Base-by-base conservation (phyloP, 2,797 vertebrate species). In the Macropodus opercularis region DNA sequence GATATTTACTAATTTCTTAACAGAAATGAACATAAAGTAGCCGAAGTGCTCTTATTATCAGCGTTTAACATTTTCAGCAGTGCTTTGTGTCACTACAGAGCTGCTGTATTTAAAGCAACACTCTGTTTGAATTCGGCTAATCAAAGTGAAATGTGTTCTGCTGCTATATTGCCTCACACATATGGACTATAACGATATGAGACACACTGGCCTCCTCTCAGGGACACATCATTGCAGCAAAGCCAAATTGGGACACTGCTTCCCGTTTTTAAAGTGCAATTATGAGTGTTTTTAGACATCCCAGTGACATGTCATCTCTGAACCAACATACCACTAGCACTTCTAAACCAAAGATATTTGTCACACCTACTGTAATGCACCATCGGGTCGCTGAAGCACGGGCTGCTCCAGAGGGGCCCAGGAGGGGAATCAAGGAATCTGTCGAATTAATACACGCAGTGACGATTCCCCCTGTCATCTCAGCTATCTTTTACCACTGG, bases 361-460 rank as follows among this genome's bases (percentile, higher is more conserved):
- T 92, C 91, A 89, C 87, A 90, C 88, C 89, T 88, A 84, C 86
- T 85, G 76, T 81, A 82, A 83, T 86, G 81, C 72, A 74, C 78
- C 87, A 85, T 86, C 66, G 43, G 76, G 74, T 71, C 55, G 58
- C 79, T 85, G 81, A 81, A 69, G 69, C 75, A 75, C 43, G 40
- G 67, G 80, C 52, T 89, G 65, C 67, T 79, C 78, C 67, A 76
- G 81, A 84, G 77, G 85, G 72, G 81, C 90, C 91, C 87, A 85
- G 84, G 76, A 91, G 89, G 89, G 87, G 83, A 89, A 89, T 92
- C 87, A 88, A 80, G 83, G 85, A 81, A 85, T 87, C 85, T 91
- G 86, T 91, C 90, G 85, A 65, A 91, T 87, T 90, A 91, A 92
- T 90, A 79, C 88, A 85, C 55, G 78, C 87, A 68, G 77, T 46